Percentiles rank a stretch among this genome's conserved stretches.
These are phyloP conservation scores for Prionace glauca DNA, from an alignment of 2,797 vertebrate genomes.

Conservation along the genomic window DNA sequence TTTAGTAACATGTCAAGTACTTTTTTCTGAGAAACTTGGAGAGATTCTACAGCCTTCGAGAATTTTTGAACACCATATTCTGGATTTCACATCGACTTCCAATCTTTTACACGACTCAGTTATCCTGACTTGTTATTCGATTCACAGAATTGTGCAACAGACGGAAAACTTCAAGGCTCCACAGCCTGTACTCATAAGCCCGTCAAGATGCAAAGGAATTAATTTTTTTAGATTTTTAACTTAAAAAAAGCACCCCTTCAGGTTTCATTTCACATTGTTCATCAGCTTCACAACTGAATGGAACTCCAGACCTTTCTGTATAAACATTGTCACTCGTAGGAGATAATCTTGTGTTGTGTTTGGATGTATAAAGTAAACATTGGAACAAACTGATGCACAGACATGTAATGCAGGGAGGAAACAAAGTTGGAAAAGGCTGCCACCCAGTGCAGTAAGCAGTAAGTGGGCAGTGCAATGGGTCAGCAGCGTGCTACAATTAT, in stretches of 20 bases:
- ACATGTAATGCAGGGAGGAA: not conserved
- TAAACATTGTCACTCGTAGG: not conserved
- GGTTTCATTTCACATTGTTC: not conserved
- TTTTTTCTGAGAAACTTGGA: not conserved
- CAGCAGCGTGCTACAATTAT: not conserved
- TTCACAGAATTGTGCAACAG: not conserved
- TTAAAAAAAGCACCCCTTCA: not conserved
- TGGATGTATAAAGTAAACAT: not conserved
- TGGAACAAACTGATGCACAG: not conserved
- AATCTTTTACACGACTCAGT: not conserved
- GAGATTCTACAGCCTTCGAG: not conserved
- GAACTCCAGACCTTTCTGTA: not conserved
- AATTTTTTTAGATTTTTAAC: not conserved
- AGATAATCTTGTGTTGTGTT: not conserved
- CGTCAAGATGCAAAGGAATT: not conserved
- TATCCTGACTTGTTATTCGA: not conserved
- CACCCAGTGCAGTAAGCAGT: not conserved
- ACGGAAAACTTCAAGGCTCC: not conserved
- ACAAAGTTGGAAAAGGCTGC: not conserved
- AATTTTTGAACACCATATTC: not conserved
- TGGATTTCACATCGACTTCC: not conserved
- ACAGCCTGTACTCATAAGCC: not conserved
- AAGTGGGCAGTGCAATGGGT: not conserved
- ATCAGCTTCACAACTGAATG: too few species aligned
- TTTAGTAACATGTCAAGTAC: not conserved